Evolutionary conservation across 2,113 vertebrate species (phyloP), one percentile per base, ranked within the genome.

Genomic region (Lipotes vexillifer): DNA sequence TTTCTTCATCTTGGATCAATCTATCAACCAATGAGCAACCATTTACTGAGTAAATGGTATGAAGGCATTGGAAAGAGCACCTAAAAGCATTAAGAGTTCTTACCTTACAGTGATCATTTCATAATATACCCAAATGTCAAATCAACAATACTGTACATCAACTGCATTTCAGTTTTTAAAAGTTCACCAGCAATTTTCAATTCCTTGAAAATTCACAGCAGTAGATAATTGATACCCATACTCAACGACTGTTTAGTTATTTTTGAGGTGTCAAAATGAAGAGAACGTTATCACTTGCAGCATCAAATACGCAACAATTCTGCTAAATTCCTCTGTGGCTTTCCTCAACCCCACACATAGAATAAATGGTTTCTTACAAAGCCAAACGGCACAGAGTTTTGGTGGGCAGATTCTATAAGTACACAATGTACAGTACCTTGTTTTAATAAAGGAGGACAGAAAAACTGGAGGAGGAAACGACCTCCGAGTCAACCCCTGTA

Each of bases 281-380:
- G 88, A 94, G 59, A 46, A 97, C 97, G 96, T 93, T 88, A 96
- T 10, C 36, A 83, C 3, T 75, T 66, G 75, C 23, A 75, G 65
- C 52, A 71, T 72, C 90, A 96, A 94, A 81, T 27, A 88, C 27
- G 59, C 31, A 97, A 89, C 21, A 97, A 78, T 97, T 95, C 81
- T 88, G 88, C 80, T 90, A 65, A 93, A 85, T 97, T 98, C 97
- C 85, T 94, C 87, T 97, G 86, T 98, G 98, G 96, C 96, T 98
- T 95, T 63, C n/a, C 86, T 97, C 96, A 98, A 96, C 84, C 84
- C 97, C 86, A 41, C 75, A 44, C 74, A 55, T 57, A 97, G 61
- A 92, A 95, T 93, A 87, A 93, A 93, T 52, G 2, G 88, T 96
- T 90, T 91, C 94, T 94, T 89, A 85, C 68, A 65, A 61, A 97